These are phyloP conservation scores for Ptyas mucosa DNA, from an alignment of 2,113 vertebrate genomes.

Conservation along the genomic window DNA sequence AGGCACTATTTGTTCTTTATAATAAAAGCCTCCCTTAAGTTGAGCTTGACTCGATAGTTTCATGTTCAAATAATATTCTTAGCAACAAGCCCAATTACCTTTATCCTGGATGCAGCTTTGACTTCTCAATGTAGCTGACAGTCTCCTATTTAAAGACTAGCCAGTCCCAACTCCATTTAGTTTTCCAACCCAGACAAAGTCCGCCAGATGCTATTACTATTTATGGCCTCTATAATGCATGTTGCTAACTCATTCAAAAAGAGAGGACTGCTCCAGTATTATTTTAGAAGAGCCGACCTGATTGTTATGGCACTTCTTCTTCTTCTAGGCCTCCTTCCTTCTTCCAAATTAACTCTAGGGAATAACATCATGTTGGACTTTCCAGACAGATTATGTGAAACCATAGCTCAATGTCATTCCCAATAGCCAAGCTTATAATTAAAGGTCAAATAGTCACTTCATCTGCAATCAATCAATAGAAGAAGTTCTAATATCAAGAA, in stretches of 20 bases:
- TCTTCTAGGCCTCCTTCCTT: constrained; percentile 70
- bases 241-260: not conserved
- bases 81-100: not conserved
- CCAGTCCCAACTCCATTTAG: not conserved
- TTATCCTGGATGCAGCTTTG: not conserved
- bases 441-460: constrained; percentile 98
- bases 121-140: not conserved
- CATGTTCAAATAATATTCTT: not conserved
- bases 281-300: constrained; percentile 60
- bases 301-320: constrained; percentile 67
- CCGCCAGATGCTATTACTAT: not conserved
- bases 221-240: constrained; percentile 16
- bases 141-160: not conserved
- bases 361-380: constrained; percentile 84
- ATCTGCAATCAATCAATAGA: constrained; percentile 98
- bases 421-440: constrained; percentile 89
- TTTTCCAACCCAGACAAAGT: not conserved
- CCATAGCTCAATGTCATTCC: constrained; percentile 86
- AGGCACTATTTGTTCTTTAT: not conserved
- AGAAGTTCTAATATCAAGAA: constrained; percentile 82
- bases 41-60: not conserved
- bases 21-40: not conserved
- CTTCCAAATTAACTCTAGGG: constrained; percentile 79
- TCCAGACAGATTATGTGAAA: constrained; percentile 84
- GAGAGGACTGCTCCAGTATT: constrained; percentile 41